These are phyloP conservation scores for Phoeniculus purpureus DNA, from an alignment of 2,797 vertebrate genomes.

Conservation along the genomic window DNA sequence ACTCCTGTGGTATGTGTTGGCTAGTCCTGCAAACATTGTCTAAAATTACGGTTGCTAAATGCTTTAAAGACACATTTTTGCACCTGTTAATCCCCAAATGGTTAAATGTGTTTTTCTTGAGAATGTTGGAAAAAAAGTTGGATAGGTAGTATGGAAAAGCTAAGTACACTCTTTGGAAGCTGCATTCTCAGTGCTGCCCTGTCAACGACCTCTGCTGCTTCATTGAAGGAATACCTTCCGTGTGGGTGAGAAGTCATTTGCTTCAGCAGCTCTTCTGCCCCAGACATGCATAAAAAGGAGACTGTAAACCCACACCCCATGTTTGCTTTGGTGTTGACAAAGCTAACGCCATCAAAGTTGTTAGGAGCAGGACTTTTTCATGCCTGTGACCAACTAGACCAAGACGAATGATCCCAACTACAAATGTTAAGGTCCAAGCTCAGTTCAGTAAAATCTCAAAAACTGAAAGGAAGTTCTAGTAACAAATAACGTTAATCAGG, in stretches of 20 bases:
- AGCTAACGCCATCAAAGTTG: slow-evolving; percentile 69
- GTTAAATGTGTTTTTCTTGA: slow-evolving; percentile 5
- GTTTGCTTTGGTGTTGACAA: slow-evolving; percentile 73
- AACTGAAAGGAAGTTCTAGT: not conserved
- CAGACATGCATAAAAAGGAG: slow-evolving; percentile 74
- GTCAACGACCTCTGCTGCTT: slow-evolving; percentile 72
- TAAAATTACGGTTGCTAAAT: not conserved
- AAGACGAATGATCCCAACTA: not conserved
- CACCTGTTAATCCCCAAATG: not conserved
- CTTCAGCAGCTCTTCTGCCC: slow-evolving; percentile 71
- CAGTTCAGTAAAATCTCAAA: not conserved
- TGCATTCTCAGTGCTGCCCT: slow-evolving; percentile 62
- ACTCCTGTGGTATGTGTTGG: not conserved
- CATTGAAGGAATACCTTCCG: slow-evolving; percentile 74
- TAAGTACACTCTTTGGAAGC: slow-evolving; percentile 3
- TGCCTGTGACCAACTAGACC: slow-evolving; percentile 50
- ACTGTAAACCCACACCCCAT: slow-evolving; percentile 70
- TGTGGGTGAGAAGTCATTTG: slow-evolving; percentile 73
- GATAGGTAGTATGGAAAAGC: slow-evolving; percentile 35
- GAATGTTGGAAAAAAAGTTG: slow-evolving; percentile 36
- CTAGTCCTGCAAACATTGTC: not conserved
- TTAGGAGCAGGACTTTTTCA: slow-evolving; percentile 62
- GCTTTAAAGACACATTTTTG: not conserved
- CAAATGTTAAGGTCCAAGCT: slow-evolving; percentile 11
- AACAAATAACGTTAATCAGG: not conserved